These are phyloP conservation scores for Sabatieria punctata DNA, from an alignment of 2,888 invertebrate genomes.

Conservation along the genomic window DNA sequence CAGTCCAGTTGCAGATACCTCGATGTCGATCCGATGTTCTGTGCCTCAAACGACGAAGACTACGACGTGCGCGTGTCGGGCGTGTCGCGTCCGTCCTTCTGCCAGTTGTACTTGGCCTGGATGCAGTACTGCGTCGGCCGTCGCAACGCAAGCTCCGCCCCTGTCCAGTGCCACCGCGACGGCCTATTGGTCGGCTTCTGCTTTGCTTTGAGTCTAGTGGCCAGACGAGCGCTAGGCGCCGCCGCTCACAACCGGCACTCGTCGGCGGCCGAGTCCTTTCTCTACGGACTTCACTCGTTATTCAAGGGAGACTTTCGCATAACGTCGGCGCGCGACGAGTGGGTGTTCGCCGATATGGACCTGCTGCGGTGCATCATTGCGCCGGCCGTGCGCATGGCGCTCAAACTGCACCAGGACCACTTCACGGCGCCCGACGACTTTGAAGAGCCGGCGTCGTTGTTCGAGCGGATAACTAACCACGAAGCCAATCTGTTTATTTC, in stretches of 20 bases:
- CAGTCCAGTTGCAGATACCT: slow-evolving; percentile 45
- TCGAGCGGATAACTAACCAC: slow-evolving; percentile 70
- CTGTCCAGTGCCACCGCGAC: too few relatives aligned
- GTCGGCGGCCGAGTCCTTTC: slow-evolving; percentile 77
- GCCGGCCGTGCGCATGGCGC: slow-evolving; percentile 86
- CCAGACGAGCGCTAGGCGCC: slow-evolving; percentile 76
- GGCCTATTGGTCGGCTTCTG: slow-evolving; percentile 71
- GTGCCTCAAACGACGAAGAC: slow-evolving; percentile 86
- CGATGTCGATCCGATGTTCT: slow-evolving; percentile 89
- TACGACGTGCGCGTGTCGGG: slow-evolving; percentile 78
- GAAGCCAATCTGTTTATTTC: slow-evolving; percentile 79
- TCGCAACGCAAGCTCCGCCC: slow-evolving; percentile 25
- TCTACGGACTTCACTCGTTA: slow-evolving; percentile 85
- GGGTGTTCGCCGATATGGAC: slow-evolving; percentile 96
- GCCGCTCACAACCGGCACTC: slow-evolving; percentile 53
- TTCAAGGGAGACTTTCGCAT: slow-evolving; percentile 77
- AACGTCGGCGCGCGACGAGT: slow-evolving; percentile 83
- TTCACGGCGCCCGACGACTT: slow-evolving; percentile 93
- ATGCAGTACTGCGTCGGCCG: slow-evolving; percentile 68
- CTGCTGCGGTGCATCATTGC: slow-evolving; percentile 78
- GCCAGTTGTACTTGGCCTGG: slow-evolving; percentile 76
- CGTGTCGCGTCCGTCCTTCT: slow-evolving; percentile 74
- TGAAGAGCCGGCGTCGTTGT: slow-evolving; percentile 51
- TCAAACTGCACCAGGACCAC: slow-evolving; percentile 93
- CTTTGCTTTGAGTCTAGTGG: slow-evolving; percentile 74